Base-by-base conservation (phyloP, 2,888 invertebrate species). In the Geotrupes spiniger region DNA sequence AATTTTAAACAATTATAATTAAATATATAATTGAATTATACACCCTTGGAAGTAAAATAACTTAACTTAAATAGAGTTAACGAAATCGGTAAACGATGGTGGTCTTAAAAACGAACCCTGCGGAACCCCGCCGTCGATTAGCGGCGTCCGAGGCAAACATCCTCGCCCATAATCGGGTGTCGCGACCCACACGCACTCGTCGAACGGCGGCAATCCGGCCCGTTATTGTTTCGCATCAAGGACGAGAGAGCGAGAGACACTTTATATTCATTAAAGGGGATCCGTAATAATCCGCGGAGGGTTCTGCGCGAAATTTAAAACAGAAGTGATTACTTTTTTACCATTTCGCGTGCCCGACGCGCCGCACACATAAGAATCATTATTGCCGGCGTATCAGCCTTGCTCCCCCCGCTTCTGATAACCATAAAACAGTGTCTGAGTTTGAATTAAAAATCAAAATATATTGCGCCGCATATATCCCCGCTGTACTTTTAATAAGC, bases 391-490 rank as follows among this genome's bases (percentile, higher is more conserved):
- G 66, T 69, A 66, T 67, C 65, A 68, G 65, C 21, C 28, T 9
- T 26, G 12, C 8, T 17, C n/a, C n/a, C 37, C 42, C 49, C 57
- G 51, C 57, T 63, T 60, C 58, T 56, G 59, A 59, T 60, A 65
- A 21, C 63, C 62, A 65, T 66, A 65, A 63, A 66, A 63, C 66
- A 64, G 63, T 69, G 68, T 66, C 69, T 65, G 67, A 65, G 66
- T 67, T 65, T 69, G 52, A 52, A 52, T 49, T 49, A 52, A 52
- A 52, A 52, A 52, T 52, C 52, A 52, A 49, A 57, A 72, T 70
- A 72, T 71, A 71, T 72, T 65, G 70, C 70, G 63, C 60, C 62
- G 64, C 68, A 66, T 69, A 68, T 70, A 69, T 69, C 63, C 64
- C 63, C 59, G 63, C 62, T 60, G 56, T 59, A 37, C 49, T 56